Evolutionary conservation across 2,888 invertebrate species (phyloP), one percentile per base, ranked within the genome.

Genomic region (Oscheius sp.): DNA sequence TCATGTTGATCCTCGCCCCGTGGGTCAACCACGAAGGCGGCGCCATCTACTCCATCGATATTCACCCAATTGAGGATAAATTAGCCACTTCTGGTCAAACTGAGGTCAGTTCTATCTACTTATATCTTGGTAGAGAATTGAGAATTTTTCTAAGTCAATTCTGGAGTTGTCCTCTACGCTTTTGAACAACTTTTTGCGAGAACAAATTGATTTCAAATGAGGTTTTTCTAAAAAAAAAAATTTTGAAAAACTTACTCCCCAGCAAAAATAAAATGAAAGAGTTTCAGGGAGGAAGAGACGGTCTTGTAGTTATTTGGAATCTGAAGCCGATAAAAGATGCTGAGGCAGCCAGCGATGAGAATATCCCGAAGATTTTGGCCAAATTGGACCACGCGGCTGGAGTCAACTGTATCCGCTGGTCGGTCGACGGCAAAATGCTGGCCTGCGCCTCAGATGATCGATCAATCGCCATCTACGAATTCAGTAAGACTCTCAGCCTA

Each of bases 401-500:
- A 39, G 75, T 81, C 46, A 84, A 84, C 64, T 78, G 82, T 55
- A 80, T 80, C 15, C 71, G 84, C 48, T 84, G 84, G 83, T 76
- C 74, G 4, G 61, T 71, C 1, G 77, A 77, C 57, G 80, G 80
- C 1, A 65, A 57, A 23, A 17, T 73, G 50, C 72, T 80, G 23
- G 78, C 78, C 3, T 69, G 69, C 12, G 78, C 73, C 0, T 68
- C 72, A 4, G 80, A 80, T 53, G 80, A 80, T 45, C 71, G 71
- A 23, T 65, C 73, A n/a, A 71, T 75, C 23, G 69, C 69, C 15
- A 68, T 75, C 10, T 74, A 69, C 46, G 78, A 78, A 52, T 76
- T 71, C 53, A 67, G 75, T 78, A 42, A 10, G 55, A 3, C 8
- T n/a, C 15, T 37, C 29, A 17, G 33, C 8, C 5, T 61, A 3